Evolutionary conservation across 2,888 invertebrate genomes (phyloP).

Genomic region (Gastracanthus pulcherrimus): DNA sequence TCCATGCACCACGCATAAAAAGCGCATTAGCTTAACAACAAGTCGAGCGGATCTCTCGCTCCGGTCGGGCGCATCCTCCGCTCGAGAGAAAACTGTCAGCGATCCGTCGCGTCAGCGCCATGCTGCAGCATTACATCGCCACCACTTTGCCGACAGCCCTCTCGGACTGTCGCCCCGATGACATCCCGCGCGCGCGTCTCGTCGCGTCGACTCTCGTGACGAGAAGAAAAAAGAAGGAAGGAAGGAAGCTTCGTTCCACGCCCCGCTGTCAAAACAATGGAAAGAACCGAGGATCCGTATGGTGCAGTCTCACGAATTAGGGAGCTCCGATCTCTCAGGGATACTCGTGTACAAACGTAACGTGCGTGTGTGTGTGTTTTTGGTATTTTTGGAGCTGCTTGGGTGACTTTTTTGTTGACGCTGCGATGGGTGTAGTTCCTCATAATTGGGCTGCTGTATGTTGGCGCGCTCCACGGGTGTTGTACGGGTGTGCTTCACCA

Average conservation of each 20-base stretch:
- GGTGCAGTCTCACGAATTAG: slow-evolving; percentile 45
- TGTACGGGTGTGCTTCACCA: too few species aligned
- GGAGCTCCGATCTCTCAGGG: too few species aligned
- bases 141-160: too few species aligned
- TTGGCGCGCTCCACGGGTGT: neutral
- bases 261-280: slow-evolving; percentile 54
- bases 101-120: slow-evolving; percentile 21
- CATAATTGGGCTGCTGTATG: slow-evolving; percentile 49
- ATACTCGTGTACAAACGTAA: neutral
- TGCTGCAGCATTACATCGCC: too few species aligned
- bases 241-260: slow-evolving; percentile 12
- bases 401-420: neutral
- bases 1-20: neutral
- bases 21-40: neutral
- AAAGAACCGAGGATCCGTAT: slow-evolving; percentile 37
- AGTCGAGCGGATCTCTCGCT: too few species aligned
- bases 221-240: slow-evolving; percentile 5
- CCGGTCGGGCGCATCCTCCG: too few species aligned
- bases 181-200: neutral
- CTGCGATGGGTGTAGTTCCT: too few species aligned
- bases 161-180: slow-evolving; percentile 7
- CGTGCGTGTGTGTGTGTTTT: slow-evolving; percentile 8
- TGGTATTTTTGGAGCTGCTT: neutral
- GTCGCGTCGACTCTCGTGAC: neutral
- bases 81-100: slow-evolving; percentile 30